Evolutionary conservation across 2,113 vertebrate species (phyloP).

Genomic region (Chloropsis hardwickii): DNA sequence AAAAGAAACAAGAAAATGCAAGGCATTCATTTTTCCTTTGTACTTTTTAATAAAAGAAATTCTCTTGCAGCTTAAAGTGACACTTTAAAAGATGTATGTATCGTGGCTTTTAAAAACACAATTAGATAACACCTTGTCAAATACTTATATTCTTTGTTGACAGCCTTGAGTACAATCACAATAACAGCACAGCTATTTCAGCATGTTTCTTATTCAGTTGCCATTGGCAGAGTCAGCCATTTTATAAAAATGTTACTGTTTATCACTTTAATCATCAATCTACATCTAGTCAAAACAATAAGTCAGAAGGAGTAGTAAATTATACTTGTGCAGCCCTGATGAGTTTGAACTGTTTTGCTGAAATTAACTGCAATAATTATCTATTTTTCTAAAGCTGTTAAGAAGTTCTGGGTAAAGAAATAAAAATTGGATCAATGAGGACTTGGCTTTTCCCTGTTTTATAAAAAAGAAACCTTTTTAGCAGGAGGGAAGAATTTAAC

Average conservation of each 20-base stretch:
- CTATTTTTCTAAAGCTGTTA: slow-evolving; percentile 77
- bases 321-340: slow-evolving; percentile 79
- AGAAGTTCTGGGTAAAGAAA: slow-evolving; percentile 57
- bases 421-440: slow-evolving; percentile 24
- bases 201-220: slow-evolving; percentile 78
- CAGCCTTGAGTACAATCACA: slow-evolving; percentile 79
- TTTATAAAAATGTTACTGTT: slow-evolving; percentile 80
- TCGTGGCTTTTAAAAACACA: slow-evolving; percentile 87
- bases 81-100: slow-evolving; percentile 85
- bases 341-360: slow-evolving; percentile 82
- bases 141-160: slow-evolving; percentile 82
- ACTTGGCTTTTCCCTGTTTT: slow-evolving; percentile 30
- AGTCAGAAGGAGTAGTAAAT: slow-evolving; percentile 82
- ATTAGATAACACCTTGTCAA: slow-evolving; percentile 93
- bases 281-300: slow-evolving; percentile 82
- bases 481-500: neutral
- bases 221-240: slow-evolving; percentile 84
- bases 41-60: slow-evolving; percentile 81
- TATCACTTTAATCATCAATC: slow-evolving; percentile 82
- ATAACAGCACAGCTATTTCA: slow-evolving; percentile 73
- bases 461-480: slow-evolving; percentile 9
- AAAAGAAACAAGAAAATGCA: slow-evolving; percentile 73
- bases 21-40: slow-evolving; percentile 80
- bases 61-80: slow-evolving; percentile 75
- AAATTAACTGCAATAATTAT: slow-evolving; percentile 82